phyloP scores from a whole-genome alignment of 2,888 invertebrate species.

The Buathra laborator region DNA sequence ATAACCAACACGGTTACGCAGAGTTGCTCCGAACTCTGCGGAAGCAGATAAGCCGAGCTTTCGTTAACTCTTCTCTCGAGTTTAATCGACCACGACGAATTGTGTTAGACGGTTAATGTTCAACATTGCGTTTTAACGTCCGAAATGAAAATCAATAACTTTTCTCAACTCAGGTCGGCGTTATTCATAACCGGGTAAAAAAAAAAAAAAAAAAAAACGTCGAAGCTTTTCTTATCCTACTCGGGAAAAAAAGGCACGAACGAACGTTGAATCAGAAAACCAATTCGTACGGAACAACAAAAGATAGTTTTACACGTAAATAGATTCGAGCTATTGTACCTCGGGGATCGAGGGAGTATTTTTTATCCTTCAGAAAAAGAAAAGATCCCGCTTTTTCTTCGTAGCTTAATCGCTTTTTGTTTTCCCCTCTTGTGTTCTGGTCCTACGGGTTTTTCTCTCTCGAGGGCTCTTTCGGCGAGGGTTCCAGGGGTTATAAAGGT shows the following conservation, averaged over 20 bases:
- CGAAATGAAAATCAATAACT: constrained; percentile 8
- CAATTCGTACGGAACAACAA: neutral
- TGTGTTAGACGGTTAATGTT: neutral
- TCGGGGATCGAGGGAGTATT: constrained; percentile 17
- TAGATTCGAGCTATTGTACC: constrained; percentile 7
- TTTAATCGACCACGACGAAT: neutral
- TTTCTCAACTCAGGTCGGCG: neutral
- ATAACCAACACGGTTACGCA: constrained; percentile 8
- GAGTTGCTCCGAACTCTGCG: neutral
- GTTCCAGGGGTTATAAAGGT: neutral
- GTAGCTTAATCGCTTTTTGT: constrained; percentile 32
- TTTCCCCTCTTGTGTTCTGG: neutral
- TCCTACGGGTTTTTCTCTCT: neutral
- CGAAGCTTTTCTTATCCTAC: neutral
- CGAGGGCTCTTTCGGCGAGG: constrained; percentile 14
- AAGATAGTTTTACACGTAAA: constrained; percentile 4
- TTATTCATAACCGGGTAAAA: constrained; percentile 6
- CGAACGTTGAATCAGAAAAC: neutral
- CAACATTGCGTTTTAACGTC: neutral
- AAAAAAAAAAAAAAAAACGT: neutral
- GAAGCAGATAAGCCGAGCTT: neutral
- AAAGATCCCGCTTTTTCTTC: neutral
- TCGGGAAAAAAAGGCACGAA: neutral
- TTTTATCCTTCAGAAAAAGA: constrained; percentile 24
- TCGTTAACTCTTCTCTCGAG: neutral